These are phyloP conservation scores for Sebastes matsubarae DNA, from an alignment of 2,797 vertebrate genomes.

Conservation along the genomic window DNA sequence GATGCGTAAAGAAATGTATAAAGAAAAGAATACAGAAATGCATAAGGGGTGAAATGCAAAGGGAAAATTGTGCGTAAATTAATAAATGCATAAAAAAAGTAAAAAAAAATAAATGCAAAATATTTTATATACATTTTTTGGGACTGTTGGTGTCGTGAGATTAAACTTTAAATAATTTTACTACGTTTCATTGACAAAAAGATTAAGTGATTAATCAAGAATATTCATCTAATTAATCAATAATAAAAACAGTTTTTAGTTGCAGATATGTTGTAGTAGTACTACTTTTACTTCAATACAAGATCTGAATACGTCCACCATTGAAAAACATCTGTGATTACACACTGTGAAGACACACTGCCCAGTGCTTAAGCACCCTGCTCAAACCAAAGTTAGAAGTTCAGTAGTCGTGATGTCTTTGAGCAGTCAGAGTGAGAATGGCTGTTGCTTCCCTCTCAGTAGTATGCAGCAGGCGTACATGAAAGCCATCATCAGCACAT, in stretches of 20 bases:
- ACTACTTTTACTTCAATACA: not conserved
- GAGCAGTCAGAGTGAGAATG: not conserved
- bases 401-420: not conserved
- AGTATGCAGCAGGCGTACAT: not conserved
- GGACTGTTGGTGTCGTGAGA: accelerated
- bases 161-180: too few relatives aligned
- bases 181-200: too few relatives aligned
- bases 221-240: too few relatives aligned
- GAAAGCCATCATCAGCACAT: slow-evolving; percentile 45
- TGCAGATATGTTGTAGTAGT: not conserved
- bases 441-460: not conserved
- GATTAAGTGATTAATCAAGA: too few relatives aligned
- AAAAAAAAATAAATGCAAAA: too few relatives aligned
- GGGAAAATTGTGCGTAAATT: too few relatives aligned
- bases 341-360: not conserved
- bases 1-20: too few relatives aligned
- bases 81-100: too few relatives aligned
- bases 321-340: not conserved
- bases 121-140: accelerated
- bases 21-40: too few relatives aligned
- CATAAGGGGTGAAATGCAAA: too few relatives aligned
- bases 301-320: not conserved
- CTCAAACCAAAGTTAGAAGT: not conserved
- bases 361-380: not conserved
- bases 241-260: not conserved